phyloP scores from a whole-genome alignment of 2,113 vertebrate species.

The Brevimyrus niger region DNA sequence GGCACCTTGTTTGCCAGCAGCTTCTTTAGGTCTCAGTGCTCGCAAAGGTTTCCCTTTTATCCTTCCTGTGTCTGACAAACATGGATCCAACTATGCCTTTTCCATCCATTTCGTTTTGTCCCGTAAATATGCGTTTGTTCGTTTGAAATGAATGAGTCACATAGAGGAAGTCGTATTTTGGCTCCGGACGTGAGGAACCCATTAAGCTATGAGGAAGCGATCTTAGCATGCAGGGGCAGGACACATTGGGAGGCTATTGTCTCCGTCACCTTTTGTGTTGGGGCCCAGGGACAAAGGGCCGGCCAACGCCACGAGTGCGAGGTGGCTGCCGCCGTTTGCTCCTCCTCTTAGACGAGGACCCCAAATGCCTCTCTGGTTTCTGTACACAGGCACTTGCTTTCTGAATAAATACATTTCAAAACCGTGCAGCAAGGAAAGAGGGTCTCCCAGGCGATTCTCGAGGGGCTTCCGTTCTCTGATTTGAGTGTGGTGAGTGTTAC shows the following conservation, averaged over 20 bases:
- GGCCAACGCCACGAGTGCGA: background rate
- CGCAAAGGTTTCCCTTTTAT: background rate
- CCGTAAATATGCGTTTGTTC: background rate
- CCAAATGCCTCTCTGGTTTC: background rate
- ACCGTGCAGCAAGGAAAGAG: background rate
- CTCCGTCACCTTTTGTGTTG: background rate
- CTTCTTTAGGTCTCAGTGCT: background rate
- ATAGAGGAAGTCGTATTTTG: background rate
- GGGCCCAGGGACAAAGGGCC: background rate
- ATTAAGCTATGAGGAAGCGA: background rate
- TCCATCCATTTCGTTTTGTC: background rate
- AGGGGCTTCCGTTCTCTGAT: background rate
- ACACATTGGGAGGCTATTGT: background rate
- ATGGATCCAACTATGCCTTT: background rate
- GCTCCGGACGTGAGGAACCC: background rate
- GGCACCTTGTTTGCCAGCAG: background rate
- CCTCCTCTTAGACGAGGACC: background rate
- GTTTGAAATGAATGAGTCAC: background rate
- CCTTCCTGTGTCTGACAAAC: background rate
- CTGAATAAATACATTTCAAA: no score
- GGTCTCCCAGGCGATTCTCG: background rate
- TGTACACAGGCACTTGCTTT: background rate
- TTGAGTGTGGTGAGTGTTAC: background rate
- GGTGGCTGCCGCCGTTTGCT: background rate
- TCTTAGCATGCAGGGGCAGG: background rate